Evolutionary conservation across 1,140 invertebrate genomes (phyloP), one percentile per base, ranked within the genome.

Genomic region (Dinoponera quadriceps): DNA sequence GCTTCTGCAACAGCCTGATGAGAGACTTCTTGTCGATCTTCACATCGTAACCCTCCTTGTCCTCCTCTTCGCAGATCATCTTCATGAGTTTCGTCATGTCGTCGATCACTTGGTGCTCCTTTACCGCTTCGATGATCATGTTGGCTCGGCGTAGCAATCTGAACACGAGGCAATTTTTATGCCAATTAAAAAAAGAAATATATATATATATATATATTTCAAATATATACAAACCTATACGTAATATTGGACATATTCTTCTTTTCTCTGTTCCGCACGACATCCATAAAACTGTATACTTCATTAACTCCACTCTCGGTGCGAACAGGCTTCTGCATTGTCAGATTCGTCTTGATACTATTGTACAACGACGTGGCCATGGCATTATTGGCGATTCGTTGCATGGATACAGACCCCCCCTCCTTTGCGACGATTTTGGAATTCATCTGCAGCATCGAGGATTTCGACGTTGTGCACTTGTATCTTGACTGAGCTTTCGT

Each of bases 1-100:
- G 91, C 87, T 94, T 95, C 59, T 95, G 91, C 14, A 97, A 85
- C 11, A 97, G 88, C 66, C 96, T 92, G 2, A 95, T 80, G 7
- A 97, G 89, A 2, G 96, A 96, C 90, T 96, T 96, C 69, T 95
- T 95, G 86, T 96, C 96, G 25, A 97, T 95, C 83, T 93, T 95
- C 3, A 94, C 93, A 14, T 94, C 91, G 62, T 94, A 94, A 0
- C 95, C 95, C 93, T 96, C 95, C 82, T 94, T 95, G 27, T 92
- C 90, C 90, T 96, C 95, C 81, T 95, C 93, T 66, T 94, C 94
- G 66, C 91, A 89, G 54, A 96, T 95, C 63, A 94, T 90, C 93
- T 95, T 96, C 82, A 95, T 91, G 20, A 96, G 86, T 85, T 95
- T 95, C 48, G 92, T 90, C 22, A 94, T 87, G 86, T 96, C 94